A percentile compares a stretch with the other conserved stretches of the same genome.
Conservation (phyloP, 2,888 invertebrate species). For the Mamestra brassicae region DNA sequence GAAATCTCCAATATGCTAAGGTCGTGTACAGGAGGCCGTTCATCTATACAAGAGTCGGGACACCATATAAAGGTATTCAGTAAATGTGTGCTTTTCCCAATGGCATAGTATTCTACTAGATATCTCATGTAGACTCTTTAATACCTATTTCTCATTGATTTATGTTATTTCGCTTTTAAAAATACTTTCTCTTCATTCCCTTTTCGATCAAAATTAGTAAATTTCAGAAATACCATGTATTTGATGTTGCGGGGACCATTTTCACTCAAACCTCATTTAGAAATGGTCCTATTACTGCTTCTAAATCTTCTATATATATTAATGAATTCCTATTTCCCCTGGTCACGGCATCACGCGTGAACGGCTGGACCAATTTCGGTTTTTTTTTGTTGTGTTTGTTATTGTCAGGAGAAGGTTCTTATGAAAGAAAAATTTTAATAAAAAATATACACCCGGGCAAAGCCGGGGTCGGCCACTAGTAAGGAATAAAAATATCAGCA, state of each 20-base stretch:
- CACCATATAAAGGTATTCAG: conserved; percentile 13
- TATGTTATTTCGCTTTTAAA: conserved; percentile 36
- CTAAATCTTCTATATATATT: too few species aligned
- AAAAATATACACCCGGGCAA: too few species aligned
- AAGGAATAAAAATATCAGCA: too few species aligned
- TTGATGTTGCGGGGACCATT: not conserved
- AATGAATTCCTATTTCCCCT: too few species aligned
- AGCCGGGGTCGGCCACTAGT: too few species aligned
- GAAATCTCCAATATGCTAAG: not conserved
- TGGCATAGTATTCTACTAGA: conserved; percentile 33
- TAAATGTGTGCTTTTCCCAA: conserved; percentile 29
- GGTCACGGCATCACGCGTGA: too few species aligned
- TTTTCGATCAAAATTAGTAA: not conserved
- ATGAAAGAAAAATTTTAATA: too few species aligned
- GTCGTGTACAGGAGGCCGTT: not conserved
- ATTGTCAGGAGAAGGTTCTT: too few species aligned
- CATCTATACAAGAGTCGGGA: not conserved
- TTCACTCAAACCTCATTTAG: too few species aligned
- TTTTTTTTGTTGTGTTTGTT: too few species aligned
- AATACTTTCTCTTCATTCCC: not conserved
- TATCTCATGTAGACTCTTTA: conserved; percentile 25
- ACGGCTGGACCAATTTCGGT: too few species aligned
- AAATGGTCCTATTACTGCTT: too few species aligned
- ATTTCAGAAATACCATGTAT: not conserved
- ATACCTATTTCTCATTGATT: conserved; percentile 16